Evolutionary conservation across 1,140 invertebrate genomes (phyloP).

Genomic region (Megathymus violae): DNA sequence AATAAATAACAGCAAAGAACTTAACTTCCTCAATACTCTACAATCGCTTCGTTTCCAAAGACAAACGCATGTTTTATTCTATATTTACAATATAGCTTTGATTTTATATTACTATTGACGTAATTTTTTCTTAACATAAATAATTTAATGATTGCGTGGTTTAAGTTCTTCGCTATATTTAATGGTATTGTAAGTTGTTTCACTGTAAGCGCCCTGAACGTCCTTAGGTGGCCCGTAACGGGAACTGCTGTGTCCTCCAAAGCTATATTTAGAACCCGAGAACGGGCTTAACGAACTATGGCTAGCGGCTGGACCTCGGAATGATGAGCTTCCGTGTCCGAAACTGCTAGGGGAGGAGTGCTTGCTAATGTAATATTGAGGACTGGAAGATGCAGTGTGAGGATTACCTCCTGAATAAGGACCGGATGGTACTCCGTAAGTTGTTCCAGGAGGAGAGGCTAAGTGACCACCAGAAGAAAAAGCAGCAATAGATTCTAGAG

Average conservation of each 20-base stretch:
- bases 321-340: conserved; percentile 59
- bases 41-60: conserved; percentile 38
- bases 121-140: not conserved
- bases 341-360: conserved; percentile 55
- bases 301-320: conserved; percentile 51
- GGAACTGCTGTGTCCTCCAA: conserved; percentile 59
- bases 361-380: conserved; percentile 66
- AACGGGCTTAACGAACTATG: conserved; percentile 61
- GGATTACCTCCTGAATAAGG: conserved; percentile 51
- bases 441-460: conserved; percentile 54
- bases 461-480: conserved; percentile 66
- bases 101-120: conserved; percentile 14
- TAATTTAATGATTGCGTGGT: conserved; percentile 58
- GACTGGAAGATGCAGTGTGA: conserved; percentile 60
- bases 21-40: conserved; percentile 49
- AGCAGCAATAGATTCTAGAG: conserved; percentile 60
- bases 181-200: conserved; percentile 74
- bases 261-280: conserved; percentile 71
- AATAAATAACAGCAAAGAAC: conserved; percentile 62
- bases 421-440: conserved; percentile 55
- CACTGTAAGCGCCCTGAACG: conserved; percentile 64
- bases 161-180: conserved; percentile 78
- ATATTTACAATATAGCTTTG: conserved; percentile 51
- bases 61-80: conserved; percentile 39
- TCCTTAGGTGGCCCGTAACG: conserved; percentile 63